These are phyloP conservation scores for Pseudotriccus pelzelni DNA, from an alignment of 2,797 vertebrate genomes.

Conservation along the genomic window DNA sequence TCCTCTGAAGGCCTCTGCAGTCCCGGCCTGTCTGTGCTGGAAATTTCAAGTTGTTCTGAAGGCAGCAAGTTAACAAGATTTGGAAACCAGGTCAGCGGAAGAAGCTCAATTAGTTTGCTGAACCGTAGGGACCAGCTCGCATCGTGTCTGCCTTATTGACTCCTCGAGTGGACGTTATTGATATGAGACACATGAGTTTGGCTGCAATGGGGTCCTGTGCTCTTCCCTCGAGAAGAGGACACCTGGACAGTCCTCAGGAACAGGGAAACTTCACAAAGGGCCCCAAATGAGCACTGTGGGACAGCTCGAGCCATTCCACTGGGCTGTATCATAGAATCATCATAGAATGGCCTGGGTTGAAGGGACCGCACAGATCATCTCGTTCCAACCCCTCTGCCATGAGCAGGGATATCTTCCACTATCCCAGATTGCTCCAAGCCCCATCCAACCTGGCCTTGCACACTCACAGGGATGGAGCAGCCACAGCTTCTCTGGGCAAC, in stretches of 20 bases:
- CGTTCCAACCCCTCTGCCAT: background rate
- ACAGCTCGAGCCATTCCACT: rapidly evolving
- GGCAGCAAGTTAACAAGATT: conserved; percentile 52
- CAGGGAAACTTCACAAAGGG: background rate
- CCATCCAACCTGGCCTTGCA: rapidly evolving
- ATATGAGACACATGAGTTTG: rapidly evolving
- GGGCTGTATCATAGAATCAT: rapidly evolving
- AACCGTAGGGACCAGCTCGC: conserved; percentile 38
- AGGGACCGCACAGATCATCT: background rate
- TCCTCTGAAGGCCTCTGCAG: background rate
- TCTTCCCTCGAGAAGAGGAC: background rate
- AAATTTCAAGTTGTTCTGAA: conserved; percentile 38
- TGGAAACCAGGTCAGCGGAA: conserved; percentile 63
- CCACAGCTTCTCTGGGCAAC: background rate
- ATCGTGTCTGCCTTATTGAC: background rate
- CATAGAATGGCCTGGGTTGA: background rate
- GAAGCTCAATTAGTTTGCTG: conserved; percentile 48
- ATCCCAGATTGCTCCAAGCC: rapidly evolving
- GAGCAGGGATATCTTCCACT: background rate
- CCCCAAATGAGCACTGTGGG: rapidly evolving
- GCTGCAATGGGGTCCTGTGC: rapidly evolving
- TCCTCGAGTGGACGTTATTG: background rate
- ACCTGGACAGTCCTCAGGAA: background rate
- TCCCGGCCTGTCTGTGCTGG: background rate
- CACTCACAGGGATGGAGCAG: background rate